phyloP scores from a whole-genome alignment of 2,113 vertebrate species.

The Mustelus asterias region DNA sequence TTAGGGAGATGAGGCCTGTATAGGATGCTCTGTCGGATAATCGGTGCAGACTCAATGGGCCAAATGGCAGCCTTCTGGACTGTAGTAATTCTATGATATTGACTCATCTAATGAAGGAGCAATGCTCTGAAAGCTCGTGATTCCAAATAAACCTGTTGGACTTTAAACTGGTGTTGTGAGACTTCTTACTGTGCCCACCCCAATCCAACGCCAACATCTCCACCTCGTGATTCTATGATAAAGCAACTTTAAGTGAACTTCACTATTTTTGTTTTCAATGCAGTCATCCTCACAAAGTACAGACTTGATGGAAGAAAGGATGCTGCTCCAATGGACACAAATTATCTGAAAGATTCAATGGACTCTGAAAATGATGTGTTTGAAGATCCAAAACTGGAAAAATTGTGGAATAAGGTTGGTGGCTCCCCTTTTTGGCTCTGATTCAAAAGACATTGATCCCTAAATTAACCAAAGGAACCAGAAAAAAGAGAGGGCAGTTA shows the following conservation, averaged over 20 bases:
- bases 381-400: slow-evolving; percentile 84
- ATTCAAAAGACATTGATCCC: not conserved
- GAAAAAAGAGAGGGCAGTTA: not conserved
- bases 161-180: no score
- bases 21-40: no score
- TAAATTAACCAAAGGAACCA: not conserved
- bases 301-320: slow-evolving; percentile 88
- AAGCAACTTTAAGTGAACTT: not conserved
- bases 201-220: no score
- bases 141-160: no score
- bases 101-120: no score
- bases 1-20: no score
- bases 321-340: slow-evolving; percentile 60
- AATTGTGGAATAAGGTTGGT: slow-evolving; percentile 89
- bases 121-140: no score
- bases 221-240: not conserved
- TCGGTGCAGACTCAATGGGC: no score
- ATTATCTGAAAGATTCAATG: slow-evolving; percentile 68
- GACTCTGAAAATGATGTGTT: slow-evolving; percentile 62
- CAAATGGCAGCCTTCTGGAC: no score
- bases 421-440: not conserved
- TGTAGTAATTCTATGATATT: no score
- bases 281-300: slow-evolving; percentile 89
- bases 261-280: not conserved
- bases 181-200: no score